Evolutionary conservation across 2,797 vertebrate genomes (phyloP).

Genomic region (Holocentrus rufus): DNA sequence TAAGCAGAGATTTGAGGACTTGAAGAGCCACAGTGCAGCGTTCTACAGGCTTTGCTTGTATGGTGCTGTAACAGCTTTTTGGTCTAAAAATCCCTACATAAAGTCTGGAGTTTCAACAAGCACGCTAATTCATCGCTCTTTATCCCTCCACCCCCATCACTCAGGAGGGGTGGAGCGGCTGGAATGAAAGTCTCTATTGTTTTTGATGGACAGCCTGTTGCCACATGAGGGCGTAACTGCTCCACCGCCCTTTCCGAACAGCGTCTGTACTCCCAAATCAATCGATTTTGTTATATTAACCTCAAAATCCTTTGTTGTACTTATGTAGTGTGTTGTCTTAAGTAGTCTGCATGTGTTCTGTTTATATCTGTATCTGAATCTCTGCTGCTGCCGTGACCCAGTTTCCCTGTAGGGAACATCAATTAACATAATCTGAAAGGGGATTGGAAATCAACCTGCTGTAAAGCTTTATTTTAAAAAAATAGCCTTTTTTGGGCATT

Average conservation of each 20-base stretch:
- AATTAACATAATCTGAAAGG: neutral
- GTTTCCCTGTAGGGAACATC: too few relatives aligned
- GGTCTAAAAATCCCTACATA: neutral
- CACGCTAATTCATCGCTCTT: neutral
- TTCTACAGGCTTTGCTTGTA: neutral
- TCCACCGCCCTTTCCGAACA: neutral
- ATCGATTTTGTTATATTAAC: too few relatives aligned
- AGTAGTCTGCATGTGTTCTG: too few relatives aligned
- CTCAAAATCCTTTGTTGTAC: too few relatives aligned
- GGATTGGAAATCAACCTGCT: neutral
- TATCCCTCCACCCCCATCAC: neutral
- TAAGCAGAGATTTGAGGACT: neutral
- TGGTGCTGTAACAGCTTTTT: neutral
- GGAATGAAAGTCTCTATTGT: slow-evolving; percentile 20
- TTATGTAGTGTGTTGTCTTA: too few relatives aligned
- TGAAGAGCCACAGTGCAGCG: too few relatives aligned
- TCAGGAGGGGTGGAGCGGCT: neutral
- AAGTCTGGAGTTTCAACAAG: neutral
- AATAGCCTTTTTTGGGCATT: too few relatives aligned
- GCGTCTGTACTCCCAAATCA: neutral
- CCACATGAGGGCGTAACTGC: slow-evolving; percentile 48
- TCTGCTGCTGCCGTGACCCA: too few relatives aligned
- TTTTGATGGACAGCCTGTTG: slow-evolving; percentile 11
- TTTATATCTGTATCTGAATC: too few relatives aligned
- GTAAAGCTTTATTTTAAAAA: neutral